Base-by-base conservation (phyloP, 2,888 invertebrate genomes). In the Bugulina stolonifera region DNA sequence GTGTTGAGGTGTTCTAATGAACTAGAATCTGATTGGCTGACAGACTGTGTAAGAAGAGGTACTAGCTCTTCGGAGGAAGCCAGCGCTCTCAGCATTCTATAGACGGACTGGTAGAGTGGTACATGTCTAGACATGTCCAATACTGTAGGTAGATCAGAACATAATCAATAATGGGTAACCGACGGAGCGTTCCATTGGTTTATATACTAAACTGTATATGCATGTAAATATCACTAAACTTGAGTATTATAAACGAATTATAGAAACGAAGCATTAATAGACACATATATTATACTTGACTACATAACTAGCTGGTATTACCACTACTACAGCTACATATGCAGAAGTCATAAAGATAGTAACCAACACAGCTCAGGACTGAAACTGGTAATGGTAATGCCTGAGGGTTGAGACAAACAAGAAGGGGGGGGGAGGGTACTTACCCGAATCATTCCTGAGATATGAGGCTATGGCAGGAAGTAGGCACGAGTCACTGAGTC, bases 81-180 rank as follows among this genome's bases (percentile, higher is more conserved):
- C 81, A 91, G 86, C 0, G 93, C 92, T 76, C 94, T 70, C 5
- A 70, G 52, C 32, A 70, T 23, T 25, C 90, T 76, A 29, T 54
- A 70, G 1, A 70, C 70, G 1, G 93, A 91, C 77, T 91, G 89
- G 86, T 95, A 95, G 78, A 95, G 88, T 34, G 94, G 94, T 85
- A 95, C 93, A 87, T 95, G 95, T 25, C 94, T 89, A n/a, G 95
- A 93, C 91, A 96, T 94, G 86, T 96, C 95, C 84, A 96, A 86
- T 77, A 95, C 95, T 87, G 83, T 29, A 77, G 76, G 32, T 58
- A 23, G 18, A 43, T 18, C 5, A 43, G 43, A 43, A 18, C 43
- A n/a, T n/a, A n/a, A n/a, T n/a, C n/a, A n/a, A n/a, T n/a, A n/a
- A n/a, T n/a, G n/a, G n/a, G n/a, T n/a, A n/a, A n/a, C n/a, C n/a